Conservation (phyloP, 2,888 invertebrate species). For the Drosophila sordidula region DNA sequence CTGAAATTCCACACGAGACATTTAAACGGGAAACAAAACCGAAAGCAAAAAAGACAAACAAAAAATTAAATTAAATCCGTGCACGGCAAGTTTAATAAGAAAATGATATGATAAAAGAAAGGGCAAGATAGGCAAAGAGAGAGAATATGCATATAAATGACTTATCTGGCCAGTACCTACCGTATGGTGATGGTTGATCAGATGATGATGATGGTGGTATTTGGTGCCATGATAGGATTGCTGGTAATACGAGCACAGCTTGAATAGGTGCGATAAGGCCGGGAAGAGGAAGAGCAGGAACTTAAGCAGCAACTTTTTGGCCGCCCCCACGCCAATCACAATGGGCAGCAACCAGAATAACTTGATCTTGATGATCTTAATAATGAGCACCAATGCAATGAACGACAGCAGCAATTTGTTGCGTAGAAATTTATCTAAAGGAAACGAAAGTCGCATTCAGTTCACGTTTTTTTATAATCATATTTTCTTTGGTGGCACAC, state of each 20-base stretch:
- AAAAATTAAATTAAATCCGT: constrained; percentile 19
- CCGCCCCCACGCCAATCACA: constrained; percentile 91
- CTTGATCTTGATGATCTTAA: constrained; percentile 92
- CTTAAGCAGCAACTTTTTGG: constrained; percentile 93
- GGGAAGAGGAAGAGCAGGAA: constrained; percentile 93
- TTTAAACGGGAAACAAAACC: constrained; percentile 9
- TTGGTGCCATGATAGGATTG: constrained; percentile 90
- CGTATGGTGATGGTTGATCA: constrained; percentile 91
- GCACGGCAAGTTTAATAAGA: constrained; percentile 26
- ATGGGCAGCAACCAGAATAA: constrained; percentile 92
- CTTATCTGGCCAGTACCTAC: constrained; percentile 74
- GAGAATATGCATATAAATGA: neutral
- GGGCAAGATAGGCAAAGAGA: neutral
- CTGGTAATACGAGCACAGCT: constrained; percentile 93
- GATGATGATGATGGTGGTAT: constrained; percentile 93
- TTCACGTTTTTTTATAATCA: neutral
- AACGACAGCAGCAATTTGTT: constrained; percentile 91
- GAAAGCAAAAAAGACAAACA: constrained; percentile 7
- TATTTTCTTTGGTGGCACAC: neutral
- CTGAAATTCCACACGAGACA: constrained; percentile 56
- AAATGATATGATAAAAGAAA: constrained; percentile 8
- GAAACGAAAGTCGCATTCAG: constrained; percentile 78
- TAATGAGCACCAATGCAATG: constrained; percentile 90
- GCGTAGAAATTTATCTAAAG: constrained; percentile 90
- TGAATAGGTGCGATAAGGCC: constrained; percentile 92